These are phyloP conservation scores for Sesamia nonagrioides DNA, from an alignment of 1,140 invertebrate species.

Conservation along the genomic window DNA sequence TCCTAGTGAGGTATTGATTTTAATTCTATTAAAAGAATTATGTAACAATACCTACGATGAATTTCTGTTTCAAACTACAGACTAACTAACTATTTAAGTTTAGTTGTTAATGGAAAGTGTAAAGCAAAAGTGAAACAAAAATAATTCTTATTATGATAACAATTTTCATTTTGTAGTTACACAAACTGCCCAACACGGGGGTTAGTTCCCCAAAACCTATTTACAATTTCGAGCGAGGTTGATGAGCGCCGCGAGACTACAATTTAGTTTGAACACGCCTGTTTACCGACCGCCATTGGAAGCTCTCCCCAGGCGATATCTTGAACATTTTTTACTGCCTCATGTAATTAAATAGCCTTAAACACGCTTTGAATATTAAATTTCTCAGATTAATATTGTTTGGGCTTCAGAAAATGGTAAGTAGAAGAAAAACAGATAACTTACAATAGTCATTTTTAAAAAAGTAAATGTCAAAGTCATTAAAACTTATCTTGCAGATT, in stretches of 20 bases:
- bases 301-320: conserved; percentile 31
- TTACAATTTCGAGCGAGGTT: conserved; percentile 7
- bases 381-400: background rate
- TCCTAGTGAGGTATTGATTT: too few relatives aligned
- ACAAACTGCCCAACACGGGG: background rate
- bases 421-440: background rate
- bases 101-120: background rate
- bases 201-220: background rate
- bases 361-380: conserved; percentile 9
- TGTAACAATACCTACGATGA: too few relatives aligned
- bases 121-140: background rate
- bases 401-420: background rate
- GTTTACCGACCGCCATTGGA: conserved; percentile 7
- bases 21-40: too few relatives aligned
- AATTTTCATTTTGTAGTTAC: background rate
- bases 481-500: too few relatives aligned
- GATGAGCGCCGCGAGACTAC: background rate
- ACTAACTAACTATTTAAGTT: too few relatives aligned
- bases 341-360: conserved; percentile 42
- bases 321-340: conserved; percentile 2
- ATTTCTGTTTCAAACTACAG: too few relatives aligned
- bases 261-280: conserved; percentile 13
- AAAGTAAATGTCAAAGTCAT: too few relatives aligned
- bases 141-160: background rate
- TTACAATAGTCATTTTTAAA: too few relatives aligned